Conservation (phyloP, 2,888 invertebrate species). For the Suillia variegata region DNA sequence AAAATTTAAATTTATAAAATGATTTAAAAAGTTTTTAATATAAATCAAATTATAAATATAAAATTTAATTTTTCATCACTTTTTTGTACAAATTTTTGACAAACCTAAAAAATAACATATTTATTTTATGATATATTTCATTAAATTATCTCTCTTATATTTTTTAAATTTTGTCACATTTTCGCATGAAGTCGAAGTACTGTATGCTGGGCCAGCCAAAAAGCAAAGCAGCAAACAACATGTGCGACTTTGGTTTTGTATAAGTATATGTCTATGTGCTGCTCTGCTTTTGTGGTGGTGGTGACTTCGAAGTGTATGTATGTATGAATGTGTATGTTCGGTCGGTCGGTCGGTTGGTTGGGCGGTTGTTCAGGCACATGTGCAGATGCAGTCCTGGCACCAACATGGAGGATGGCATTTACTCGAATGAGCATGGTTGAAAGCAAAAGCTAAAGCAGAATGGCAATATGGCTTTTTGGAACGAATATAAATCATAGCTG, state of each 20-base stretch:
- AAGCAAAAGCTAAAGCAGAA: constrained; percentile 37
- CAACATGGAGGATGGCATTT: background rate
- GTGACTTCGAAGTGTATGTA: no score
- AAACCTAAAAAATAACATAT: no score
- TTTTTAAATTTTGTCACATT: no score
- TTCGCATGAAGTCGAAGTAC: no score
- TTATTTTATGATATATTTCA: no score
- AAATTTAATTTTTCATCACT: no score
- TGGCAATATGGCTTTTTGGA: constrained; percentile 33
- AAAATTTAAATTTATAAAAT: no score
- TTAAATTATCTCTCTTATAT: no score
- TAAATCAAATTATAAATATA: no score
- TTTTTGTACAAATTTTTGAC: no score
- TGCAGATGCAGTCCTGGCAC: background rate
- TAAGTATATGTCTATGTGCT: no score
- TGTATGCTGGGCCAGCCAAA: constrained; percentile 4
- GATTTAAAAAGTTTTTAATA: no score
- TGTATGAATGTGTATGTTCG: background rate
- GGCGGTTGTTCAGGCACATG: background rate
- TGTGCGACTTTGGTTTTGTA: background rate
- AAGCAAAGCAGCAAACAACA: background rate
- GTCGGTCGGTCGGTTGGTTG: background rate
- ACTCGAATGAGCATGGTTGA: constrained; percentile 13
- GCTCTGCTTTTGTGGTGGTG: constrained; percentile 4
- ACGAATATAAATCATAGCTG: constrained; percentile 41